Base-by-base conservation (phyloP, 2,888 invertebrate species). In the Rhaphigaster nebulosa region DNA sequence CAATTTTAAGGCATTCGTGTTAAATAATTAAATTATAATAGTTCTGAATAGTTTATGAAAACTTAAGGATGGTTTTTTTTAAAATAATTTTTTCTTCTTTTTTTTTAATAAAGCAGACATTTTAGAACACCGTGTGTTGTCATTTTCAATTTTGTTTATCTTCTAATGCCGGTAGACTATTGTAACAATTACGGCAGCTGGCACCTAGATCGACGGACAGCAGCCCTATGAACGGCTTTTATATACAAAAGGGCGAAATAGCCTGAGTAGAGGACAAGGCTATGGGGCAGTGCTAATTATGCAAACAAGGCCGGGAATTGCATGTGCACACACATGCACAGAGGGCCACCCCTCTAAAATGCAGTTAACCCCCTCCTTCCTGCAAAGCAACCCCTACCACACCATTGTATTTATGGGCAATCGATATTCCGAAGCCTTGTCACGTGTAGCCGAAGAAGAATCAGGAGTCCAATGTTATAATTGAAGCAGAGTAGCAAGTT, bases 221-320 rank as follows among this genome's bases (percentile, higher is more conserved):
- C 20, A 76, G 8, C 70, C 18, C 70, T 20, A 38, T 38, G 70
- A 84, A 84, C 84, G 84, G 84, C 84, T 84, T 84, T 84, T 84
- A 84, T 84, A 84, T 84, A 84, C 84, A 84, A 84, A 84, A 84
- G 84, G 84, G 84, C 45, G 45, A 41, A 84, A 84, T 84, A 84
- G 84, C 38, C 84, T 12, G 13, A 84, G 84, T 13, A 45, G n/a
- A 80, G 41, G 26, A 26, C 23, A 80, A 80, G 84, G 84, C 84
- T 84, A 50, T 29, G 38, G 56, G 65, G 41, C 54, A 54, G n/a
- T 26, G 65, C 89, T 89, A 89, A 89, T 89, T 89, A 89, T 89
- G 89, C 89, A 89, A 89, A 89, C 89, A 89, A n/a, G 41, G 29
- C 89, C 70, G 41, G 89, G 70, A 89, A 89, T 89, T 89, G 89